Percentiles rank a stretch among this genome's conserved stretches.
Conservation (phyloP, 2,113 vertebrate species). For the Pollachius pollachius region DNA sequence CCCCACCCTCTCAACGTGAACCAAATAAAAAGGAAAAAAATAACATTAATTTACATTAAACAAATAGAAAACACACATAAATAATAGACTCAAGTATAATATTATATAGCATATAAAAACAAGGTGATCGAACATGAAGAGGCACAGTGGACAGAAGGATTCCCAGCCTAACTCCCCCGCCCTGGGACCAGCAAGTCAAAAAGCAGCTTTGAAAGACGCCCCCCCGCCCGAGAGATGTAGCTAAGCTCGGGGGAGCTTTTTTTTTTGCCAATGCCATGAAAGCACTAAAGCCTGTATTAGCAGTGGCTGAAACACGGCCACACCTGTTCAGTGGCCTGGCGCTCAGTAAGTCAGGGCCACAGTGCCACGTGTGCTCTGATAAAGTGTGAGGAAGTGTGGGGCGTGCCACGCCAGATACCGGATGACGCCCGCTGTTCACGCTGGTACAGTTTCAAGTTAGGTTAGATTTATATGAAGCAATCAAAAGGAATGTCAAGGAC, state of each 20-base stretch:
- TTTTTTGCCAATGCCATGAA: not conserved
- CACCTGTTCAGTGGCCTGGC: not conserved
- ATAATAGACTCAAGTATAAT: not conserved
- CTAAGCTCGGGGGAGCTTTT: not conserved
- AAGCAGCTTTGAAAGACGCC: not conserved
- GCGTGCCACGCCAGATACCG: slow-evolving; percentile 1
- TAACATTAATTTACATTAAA: not conserved
- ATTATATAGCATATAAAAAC: slow-evolving; percentile 1
- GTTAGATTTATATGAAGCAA: not conserved
- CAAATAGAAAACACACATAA: not conserved
- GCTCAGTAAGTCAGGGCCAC: not conserved
- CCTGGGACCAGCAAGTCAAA: not conserved
- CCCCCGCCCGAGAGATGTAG: not conserved
- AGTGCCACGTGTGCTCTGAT: not conserved
- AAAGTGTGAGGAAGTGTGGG: slow-evolving; percentile 18
- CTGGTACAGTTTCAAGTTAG: not conserved
- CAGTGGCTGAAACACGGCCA: too few species aligned
- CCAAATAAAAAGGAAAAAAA: too few species aligned
- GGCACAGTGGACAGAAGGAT: not conserved
- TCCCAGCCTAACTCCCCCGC: not conserved
- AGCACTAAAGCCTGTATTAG: too few species aligned
- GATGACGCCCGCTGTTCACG: slow-evolving; percentile 9
- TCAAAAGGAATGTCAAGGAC: not conserved
- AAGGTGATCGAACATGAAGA: not conserved
- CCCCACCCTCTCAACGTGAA: not conserved